These are phyloP conservation scores for Clavelina lepadiformis DNA, from an alignment of 23 tunicate species.

Conservation along the genomic window DNA sequence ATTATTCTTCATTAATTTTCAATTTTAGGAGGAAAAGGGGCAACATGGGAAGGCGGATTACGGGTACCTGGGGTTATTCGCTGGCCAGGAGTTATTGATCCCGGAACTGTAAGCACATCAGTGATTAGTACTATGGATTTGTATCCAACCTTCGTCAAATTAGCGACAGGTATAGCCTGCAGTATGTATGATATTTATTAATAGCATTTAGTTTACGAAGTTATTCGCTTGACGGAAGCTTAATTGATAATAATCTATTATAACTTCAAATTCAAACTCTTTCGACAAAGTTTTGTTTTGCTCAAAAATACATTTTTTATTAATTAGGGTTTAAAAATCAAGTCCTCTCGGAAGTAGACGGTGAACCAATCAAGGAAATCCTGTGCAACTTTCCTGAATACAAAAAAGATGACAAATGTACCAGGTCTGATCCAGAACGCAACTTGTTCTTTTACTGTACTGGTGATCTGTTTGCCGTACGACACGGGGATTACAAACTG, in stretches of 20 bases:
- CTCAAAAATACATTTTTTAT: not conserved
- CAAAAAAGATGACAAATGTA: not conserved
- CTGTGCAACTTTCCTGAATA: not conserved
- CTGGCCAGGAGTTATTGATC: constrained; percentile 28
- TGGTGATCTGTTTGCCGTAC: constrained; percentile 10
- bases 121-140: constrained; percentile 19
- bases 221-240: no score
- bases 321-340: not conserved
- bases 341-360: not conserved
- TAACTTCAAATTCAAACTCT: no score
- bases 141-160: constrained; percentile 10
- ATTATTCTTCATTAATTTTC: not conserved
- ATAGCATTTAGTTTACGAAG: no score
- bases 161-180: not conserved
- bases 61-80: constrained; percentile 29
- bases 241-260: no score
- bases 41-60: constrained; percentile 36
- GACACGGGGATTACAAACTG: constrained; percentile 10
- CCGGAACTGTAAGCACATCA: constrained; percentile 9
- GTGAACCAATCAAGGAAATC: not conserved
- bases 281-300: no score
- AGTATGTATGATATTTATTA: no score
- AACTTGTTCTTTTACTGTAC: constrained; percentile 15
- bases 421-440: not conserved
- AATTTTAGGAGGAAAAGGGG: constrained; percentile 18